phyloP scores from a whole-genome alignment of 2,888 invertebrate genomes.

The Ornithoptera priamus region DNA sequence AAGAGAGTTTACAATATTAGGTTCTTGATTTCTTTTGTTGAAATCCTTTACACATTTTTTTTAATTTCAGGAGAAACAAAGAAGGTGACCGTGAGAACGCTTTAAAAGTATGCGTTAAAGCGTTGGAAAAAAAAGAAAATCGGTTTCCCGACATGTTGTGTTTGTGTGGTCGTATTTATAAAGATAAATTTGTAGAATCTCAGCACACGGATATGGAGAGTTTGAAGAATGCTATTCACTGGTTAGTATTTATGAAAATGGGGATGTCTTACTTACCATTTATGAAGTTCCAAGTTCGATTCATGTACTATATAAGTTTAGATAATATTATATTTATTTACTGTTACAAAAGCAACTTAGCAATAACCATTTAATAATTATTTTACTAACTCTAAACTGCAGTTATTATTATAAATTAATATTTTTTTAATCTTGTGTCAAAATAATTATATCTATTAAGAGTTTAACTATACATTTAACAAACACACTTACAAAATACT shows the following conservation, averaged over 20 bases:
- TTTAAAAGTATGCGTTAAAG: constrained; percentile 93
- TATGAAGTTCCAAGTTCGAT: no score
- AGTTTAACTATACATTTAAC: no score
- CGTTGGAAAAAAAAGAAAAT: constrained; percentile 95
- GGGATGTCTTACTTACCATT: no score
- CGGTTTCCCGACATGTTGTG: constrained; percentile 98
- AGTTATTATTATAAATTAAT: no score
- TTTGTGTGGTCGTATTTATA: constrained; percentile 97
- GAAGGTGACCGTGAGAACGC: constrained; percentile 97
- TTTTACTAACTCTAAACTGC: no score
- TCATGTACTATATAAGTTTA: no score
- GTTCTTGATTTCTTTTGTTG: background rate
- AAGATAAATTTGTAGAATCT: constrained; percentile 98
- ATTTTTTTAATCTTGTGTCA: no score
- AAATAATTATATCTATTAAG: no score
- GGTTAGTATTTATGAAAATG: constrained; percentile 76
- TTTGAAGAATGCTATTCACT: constrained; percentile 94
- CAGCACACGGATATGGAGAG: constrained; percentile 93
- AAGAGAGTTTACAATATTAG: background rate
- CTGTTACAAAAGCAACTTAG: no score
- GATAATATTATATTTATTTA: no score
- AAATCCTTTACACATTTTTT: background rate
- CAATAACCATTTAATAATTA: no score
- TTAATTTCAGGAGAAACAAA: constrained; percentile 87
- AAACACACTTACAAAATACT: no score